phyloP scores from a whole-genome alignment of 2,888 invertebrate species.

The Horisme vitalbata region DNA sequence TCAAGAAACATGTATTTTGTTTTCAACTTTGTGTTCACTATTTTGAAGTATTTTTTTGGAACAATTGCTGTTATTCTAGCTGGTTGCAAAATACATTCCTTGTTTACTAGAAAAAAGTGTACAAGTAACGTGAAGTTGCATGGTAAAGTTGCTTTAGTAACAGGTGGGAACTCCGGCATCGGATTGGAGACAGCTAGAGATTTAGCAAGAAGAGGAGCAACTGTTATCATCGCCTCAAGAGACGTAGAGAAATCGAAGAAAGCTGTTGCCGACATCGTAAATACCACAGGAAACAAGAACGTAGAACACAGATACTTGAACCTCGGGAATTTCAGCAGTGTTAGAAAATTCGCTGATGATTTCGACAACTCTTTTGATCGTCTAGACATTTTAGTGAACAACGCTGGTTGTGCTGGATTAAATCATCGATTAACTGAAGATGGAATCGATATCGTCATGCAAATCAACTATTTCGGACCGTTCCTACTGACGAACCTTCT shows the following conservation, averaged over 20 bases:
- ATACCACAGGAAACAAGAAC: conserved; percentile 86
- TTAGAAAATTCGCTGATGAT: conserved; percentile 84
- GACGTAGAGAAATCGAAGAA: conserved; percentile 87
- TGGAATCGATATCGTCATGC: conserved; percentile 84
- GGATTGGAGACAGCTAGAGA: conserved; percentile 89
- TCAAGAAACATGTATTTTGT: conserved; percentile 16
- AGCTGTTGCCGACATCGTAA: conserved; percentile 86
- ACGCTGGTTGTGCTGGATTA: conserved; percentile 79
- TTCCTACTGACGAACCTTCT: conserved; percentile 88
- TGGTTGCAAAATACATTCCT: conserved; percentile 36
- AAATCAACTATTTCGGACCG: conserved; percentile 87
- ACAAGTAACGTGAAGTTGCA: conserved; percentile 51
- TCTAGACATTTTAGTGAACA: conserved; percentile 85
- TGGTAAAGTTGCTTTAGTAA: conserved; percentile 87
- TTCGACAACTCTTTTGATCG: conserved; percentile 74
- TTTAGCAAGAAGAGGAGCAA: conserved; percentile 87
- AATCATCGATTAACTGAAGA: conserved; percentile 75
- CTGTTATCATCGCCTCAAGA: conserved; percentile 88
- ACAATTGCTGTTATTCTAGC: conserved; percentile 6
- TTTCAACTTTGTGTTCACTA: not conserved
- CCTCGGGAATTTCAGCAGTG: conserved; percentile 73
- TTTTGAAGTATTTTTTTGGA: conserved; percentile 1
- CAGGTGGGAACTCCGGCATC: conserved; percentile 92
- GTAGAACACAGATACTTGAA: conserved; percentile 83
- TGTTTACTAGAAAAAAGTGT: conserved; percentile 50